Evolutionary conservation across 2,113 vertebrate species (phyloP).

Genomic region (Chitala chitala): DNA sequence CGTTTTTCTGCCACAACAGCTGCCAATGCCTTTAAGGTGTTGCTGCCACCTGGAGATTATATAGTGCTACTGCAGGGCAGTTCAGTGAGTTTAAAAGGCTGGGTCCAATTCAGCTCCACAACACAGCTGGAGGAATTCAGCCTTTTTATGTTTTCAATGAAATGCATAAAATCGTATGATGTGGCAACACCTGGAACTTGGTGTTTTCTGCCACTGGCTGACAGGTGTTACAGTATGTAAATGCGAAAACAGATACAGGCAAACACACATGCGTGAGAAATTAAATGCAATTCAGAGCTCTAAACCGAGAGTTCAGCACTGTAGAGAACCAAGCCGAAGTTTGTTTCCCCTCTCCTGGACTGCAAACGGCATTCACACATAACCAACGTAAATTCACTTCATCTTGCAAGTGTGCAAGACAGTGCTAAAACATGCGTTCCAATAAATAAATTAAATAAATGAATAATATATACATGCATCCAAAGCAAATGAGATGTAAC

Average conservation of each 20-base stretch:
- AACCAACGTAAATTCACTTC: too few relatives aligned
- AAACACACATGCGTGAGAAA: too few relatives aligned
- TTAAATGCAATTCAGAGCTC: too few relatives aligned
- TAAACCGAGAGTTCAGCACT: not conserved
- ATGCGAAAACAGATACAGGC: too few relatives aligned
- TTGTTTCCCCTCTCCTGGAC: not conserved
- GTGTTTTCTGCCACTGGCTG: not conserved
- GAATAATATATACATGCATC: too few relatives aligned
- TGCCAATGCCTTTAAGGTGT: not conserved
- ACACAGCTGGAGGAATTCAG: not conserved
- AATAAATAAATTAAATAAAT: too few relatives aligned
- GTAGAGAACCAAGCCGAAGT: not conserved
- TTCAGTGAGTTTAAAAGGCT: not conserved
- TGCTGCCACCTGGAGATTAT: constrained; percentile 20
- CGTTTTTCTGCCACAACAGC: not conserved
- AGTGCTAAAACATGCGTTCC: too few relatives aligned
- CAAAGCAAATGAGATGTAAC: too few relatives aligned
- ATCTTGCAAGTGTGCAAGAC: too few relatives aligned
- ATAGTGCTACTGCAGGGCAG: not conserved
- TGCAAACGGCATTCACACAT: not conserved
- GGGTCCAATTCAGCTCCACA: not conserved
- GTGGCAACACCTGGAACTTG: too few relatives aligned
- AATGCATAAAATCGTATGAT: not conserved
- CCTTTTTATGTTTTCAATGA: not conserved
- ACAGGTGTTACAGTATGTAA: too few relatives aligned